A percentile compares a stretch with the other conserved stretches of the same genome.
Evolutionary conservation across 2,797 vertebrate species (phyloP).

Genomic region (Fundulus diaphanus): DNA sequence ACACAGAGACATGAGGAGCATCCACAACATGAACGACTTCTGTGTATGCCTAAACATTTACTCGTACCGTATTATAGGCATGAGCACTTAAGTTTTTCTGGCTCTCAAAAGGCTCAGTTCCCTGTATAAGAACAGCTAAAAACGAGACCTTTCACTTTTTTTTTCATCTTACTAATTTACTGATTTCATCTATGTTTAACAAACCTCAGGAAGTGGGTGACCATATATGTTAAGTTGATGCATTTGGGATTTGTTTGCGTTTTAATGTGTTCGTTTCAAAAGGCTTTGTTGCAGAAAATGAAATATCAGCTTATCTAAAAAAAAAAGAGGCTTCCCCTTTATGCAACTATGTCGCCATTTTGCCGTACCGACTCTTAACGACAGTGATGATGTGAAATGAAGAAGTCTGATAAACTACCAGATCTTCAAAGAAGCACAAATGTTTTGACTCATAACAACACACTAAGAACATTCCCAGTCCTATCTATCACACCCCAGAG

Average conservation of each 20-base stretch:
- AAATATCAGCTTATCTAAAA: background rate
- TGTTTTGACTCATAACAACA: conserved; percentile 23
- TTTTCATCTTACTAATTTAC: conserved; percentile 45
- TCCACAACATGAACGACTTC: background rate
- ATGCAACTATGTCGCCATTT: conserved; percentile 11
- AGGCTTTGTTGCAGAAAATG: background rate
- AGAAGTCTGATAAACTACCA: conserved; percentile 28
- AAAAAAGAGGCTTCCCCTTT: conserved; percentile 22
- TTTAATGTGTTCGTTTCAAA: conserved; percentile 2
- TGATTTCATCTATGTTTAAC: conserved; percentile 40
- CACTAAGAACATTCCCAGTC: conserved; percentile 22
- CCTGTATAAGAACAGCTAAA: background rate
- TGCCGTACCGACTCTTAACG: conserved; percentile 20
- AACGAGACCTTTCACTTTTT: background rate
- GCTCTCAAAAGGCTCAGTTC: background rate
- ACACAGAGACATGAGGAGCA: conserved; percentile 3
- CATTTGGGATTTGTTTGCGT: conserved; percentile 13
- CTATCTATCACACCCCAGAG: conserved; percentile 43
- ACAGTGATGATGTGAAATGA: conserved; percentile 20
- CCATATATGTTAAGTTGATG: background rate
- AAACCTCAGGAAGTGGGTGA: conserved; percentile 25
- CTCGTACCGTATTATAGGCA: conserved; percentile 3
- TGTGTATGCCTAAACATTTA: background rate
- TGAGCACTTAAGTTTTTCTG: conserved; percentile 10
- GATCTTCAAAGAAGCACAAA: conserved; percentile 31